Percentiles rank a stretch among this genome's conserved stretches.
Conservation (phyloP, 1,140 invertebrate genomes). For the Drosophila tani region DNA sequence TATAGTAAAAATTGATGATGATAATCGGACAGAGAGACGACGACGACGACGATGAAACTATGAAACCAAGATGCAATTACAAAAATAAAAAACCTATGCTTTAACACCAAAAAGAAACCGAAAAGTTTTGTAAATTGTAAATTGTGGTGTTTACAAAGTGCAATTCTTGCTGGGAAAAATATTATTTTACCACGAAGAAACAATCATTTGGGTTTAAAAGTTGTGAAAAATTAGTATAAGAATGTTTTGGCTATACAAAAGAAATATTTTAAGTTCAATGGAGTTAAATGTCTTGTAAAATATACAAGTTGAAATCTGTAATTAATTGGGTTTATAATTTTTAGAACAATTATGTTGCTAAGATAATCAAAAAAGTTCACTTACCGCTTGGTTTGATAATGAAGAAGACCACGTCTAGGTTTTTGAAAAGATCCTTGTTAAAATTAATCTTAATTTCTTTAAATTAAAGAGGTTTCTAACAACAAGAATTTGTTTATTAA, state of each 20-base stretch:
- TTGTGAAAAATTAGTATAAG: neutral
- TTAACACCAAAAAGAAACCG: slow-evolving; percentile 48
- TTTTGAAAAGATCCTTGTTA: too few relatives aligned
- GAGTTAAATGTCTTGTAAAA: neutral
- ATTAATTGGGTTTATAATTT: too few relatives aligned
- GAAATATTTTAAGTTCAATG: neutral
- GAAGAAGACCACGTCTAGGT: too few relatives aligned
- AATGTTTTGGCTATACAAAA: neutral
- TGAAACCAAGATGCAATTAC: slow-evolving; percentile 63
- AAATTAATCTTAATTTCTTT: too few relatives aligned
- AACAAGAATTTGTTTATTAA: too few relatives aligned
- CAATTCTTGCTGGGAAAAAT: slow-evolving; percentile 15
- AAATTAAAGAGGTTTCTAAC: too few relatives aligned
- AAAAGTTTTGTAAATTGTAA: neutral
- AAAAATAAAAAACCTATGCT: slow-evolving; percentile 62
- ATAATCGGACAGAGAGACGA: slow-evolving; percentile 14
- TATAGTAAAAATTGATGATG: slow-evolving; percentile 42
- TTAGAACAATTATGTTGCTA: too few relatives aligned
- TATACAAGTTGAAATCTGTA: neutral
- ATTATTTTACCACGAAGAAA: neutral
- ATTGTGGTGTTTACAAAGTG: slow-evolving; percentile 32
- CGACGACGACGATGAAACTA: slow-evolving; percentile 34
- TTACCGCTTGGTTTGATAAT: too few relatives aligned
- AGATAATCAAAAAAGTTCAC: too few relatives aligned
- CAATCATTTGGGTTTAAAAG: too few relatives aligned